These are phyloP conservation scores for Eurystomus glaucurus DNA, from an alignment of 2,797 vertebrate species.

Conservation along the genomic window DNA sequence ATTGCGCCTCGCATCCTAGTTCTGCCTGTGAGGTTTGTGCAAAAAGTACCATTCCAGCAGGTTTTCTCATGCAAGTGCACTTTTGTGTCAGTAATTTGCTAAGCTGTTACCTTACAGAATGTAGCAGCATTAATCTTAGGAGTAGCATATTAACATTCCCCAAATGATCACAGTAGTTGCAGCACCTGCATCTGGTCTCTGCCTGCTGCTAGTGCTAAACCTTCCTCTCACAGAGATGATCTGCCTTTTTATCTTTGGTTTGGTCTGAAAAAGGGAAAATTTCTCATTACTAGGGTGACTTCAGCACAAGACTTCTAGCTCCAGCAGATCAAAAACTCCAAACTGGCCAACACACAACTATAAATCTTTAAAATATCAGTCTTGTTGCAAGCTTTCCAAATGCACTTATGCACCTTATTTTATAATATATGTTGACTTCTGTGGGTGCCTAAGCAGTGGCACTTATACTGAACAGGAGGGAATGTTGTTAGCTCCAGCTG, in stretches of 20 bases:
- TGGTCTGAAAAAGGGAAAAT: not conserved
- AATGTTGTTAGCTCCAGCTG: not conserved
- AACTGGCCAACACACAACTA: not conserved
- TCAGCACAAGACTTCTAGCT: not conserved
- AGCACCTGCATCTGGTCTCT: constrained; percentile 23
- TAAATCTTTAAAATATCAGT: not conserved
- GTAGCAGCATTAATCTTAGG: constrained; percentile 35
- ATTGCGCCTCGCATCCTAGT: not conserved
- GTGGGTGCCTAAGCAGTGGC: not conserved
- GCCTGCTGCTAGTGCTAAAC: not conserved
- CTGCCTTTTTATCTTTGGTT: not conserved
- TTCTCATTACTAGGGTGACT: not conserved
- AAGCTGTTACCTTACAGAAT: not conserved
- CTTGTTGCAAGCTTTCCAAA: not conserved
- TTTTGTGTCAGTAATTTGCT: constrained; percentile 38
- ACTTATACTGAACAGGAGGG: not conserved
- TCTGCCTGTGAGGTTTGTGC: constrained; percentile 15
- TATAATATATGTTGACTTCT: not conserved
- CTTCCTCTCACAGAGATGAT: not conserved
- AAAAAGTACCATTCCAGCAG: constrained; percentile 16
- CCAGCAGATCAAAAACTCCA: not conserved
- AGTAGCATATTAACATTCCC: not conserved
- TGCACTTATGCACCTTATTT: not conserved
- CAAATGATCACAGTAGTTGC: not conserved
- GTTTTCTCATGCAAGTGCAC: not conserved